Base-by-base conservation (phyloP, 1,140 invertebrate genomes). In the Druon quercuslanigerum region DNA sequence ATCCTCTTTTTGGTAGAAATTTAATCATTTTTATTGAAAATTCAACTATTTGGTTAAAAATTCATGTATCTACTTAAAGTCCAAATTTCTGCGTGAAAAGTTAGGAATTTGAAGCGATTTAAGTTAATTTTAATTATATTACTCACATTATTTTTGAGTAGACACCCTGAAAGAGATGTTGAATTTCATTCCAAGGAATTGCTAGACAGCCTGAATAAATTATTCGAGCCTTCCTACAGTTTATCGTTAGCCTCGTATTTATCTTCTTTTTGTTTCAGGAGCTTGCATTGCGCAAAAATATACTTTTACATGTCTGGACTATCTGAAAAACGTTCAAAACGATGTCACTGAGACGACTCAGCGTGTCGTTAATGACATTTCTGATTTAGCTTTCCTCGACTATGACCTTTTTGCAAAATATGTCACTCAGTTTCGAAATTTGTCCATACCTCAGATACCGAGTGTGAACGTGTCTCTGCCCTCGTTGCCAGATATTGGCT, bases 221-320 rank as follows among this genome's bases (percentile, higher is more conserved):
- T 16, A 33, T 71, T 19, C n/a, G 4, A 17, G 60, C 40, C 25
- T 66, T 72, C 50, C 77, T 74, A 13, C 12, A 73, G 0, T 25
- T 20, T 13, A 66, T n/a, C 8, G 8, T 14, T 87, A 89, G 82
- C 83, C 81, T 86, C 79, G 85, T 84, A 77, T 85, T 85, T 79
- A 76, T 89, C 75, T 85, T 88, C 82, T 89, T 87, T 92, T 88
- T 92, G 90, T 92, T 92, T 90, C 91, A 92, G 91, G 90, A 84
- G 82, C 87, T 87, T 89, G 89, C 87, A 73, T 89, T 87, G 82
- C 85, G 84, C 84, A 89, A 88, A 87, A 85, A 76, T 79, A 91
- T 84, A 86, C 86, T 85, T 87, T 87, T 89, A 85, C 78, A 79
- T 84, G 76, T 87, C 83, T 87, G 88, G 87, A 91, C 76, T 87